Percentiles rank a stretch among this genome's conserved stretches.
These are phyloP conservation scores for Erebia palarica DNA, from an alignment of 2,888 invertebrate species.

Conservation along the genomic window DNA sequence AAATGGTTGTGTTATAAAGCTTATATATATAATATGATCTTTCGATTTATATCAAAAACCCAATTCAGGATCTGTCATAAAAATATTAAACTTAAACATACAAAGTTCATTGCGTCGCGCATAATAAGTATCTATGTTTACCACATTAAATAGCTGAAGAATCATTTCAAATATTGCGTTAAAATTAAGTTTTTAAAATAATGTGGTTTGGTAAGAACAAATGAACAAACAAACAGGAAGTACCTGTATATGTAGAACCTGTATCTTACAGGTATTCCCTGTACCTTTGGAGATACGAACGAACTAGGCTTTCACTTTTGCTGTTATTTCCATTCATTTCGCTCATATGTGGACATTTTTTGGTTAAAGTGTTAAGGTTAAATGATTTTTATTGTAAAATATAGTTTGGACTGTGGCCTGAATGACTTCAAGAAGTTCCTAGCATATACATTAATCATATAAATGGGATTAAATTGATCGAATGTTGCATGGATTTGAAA, in stretches of 20 bases:
- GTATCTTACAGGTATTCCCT: too few relatives aligned
- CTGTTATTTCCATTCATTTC: too few relatives aligned
- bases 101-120: background rate
- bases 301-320: too few relatives aligned
- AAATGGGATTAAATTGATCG: constrained; percentile 19
- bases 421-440: constrained; percentile 33
- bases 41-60: too few relatives aligned
- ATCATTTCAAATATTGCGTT: background rate
- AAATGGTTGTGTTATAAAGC: too few relatives aligned
- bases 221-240: too few relatives aligned
- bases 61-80: too few relatives aligned
- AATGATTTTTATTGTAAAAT: background rate
- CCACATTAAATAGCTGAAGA: background rate
- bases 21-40: too few relatives aligned
- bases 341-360: too few relatives aligned
- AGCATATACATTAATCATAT: background rate
- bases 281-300: too few relatives aligned
- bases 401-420: constrained; percentile 45
- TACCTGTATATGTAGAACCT: too few relatives aligned
- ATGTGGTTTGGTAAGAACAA: background rate
- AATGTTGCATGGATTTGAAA: constrained; percentile 37
- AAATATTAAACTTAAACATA: too few relatives aligned
- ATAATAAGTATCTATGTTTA: background rate
- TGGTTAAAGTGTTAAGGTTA: background rate
- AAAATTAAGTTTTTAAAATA: background rate